These are phyloP conservation scores for Eulemur albifrons DNA, from an alignment of 2,797 vertebrate genomes.

Conservation along the genomic window DNA sequence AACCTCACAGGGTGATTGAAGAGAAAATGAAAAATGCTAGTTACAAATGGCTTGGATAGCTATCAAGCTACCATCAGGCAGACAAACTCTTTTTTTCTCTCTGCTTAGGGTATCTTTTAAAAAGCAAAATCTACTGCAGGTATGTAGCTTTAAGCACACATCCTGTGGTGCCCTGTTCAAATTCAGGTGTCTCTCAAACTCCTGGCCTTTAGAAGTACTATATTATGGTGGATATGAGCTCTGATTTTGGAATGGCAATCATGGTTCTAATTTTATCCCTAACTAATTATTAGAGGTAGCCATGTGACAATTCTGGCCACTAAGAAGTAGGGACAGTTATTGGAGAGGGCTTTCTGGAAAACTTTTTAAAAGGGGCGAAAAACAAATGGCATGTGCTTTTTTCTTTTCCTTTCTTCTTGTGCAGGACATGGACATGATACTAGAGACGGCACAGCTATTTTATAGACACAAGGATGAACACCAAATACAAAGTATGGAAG, in stretches of 20 bases:
- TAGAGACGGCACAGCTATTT: neutral
- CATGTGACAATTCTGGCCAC: neutral
- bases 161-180: neutral
- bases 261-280: neutral
- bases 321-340: neutral
- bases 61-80: neutral
- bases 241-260: neutral
- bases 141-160: neutral
- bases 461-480: neutral
- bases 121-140: neutral
- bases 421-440: neutral
- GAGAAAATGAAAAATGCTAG: conserved; percentile 32
- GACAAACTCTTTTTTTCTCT: neutral
- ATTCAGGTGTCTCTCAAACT: neutral
- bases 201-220: neutral
- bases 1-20: neutral
- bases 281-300: neutral
- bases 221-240: neutral
- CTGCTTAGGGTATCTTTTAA: neutral
- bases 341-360: neutral
- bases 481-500: neutral
- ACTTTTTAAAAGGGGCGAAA: conserved; percentile 4
- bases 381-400: neutral
- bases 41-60: neutral
- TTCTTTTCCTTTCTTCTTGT: neutral